phyloP scores from a whole-genome alignment of 2,888 invertebrate species.

The Lottia gigantea region DNA sequence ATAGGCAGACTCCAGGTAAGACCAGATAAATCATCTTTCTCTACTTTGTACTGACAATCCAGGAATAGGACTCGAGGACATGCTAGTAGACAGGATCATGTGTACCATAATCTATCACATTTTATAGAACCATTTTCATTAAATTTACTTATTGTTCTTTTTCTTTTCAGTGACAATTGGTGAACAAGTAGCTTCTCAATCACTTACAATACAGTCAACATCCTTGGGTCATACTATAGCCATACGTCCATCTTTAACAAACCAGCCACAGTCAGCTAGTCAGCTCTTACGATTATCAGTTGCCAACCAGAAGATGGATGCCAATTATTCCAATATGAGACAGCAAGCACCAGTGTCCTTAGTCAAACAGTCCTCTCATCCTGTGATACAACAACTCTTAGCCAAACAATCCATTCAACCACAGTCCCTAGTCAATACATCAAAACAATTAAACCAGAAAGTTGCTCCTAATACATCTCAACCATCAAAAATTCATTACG shows the following conservation, averaged over 20 bases:
- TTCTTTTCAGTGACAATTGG: neutral
- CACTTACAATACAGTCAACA: neutral
- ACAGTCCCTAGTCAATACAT: neutral
- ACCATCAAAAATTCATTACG: neutral
- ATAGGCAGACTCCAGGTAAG: constrained; percentile 14
- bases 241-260: neutral
- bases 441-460: neutral
- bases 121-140: too few species aligned
- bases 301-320: constrained; percentile 1
- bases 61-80: too few species aligned
- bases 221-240: neutral
- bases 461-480: neutral
- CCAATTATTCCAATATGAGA: neutral
- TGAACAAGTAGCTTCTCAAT: neutral
- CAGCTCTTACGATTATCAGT: constrained; percentile 18
- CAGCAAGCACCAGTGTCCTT: constrained; percentile 1
- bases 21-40: too few species aligned
- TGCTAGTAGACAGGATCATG: too few species aligned
- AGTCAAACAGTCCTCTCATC: constrained; percentile 35
- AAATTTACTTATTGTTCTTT: too few species aligned
- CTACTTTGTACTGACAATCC: too few species aligned
- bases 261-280: constrained; percentile 15
- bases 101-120: too few species aligned
- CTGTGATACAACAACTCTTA: constrained; percentile 48
- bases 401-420: constrained; percentile 7